Evolutionary conservation across 2,888 invertebrate genomes (phyloP).

Genomic region (Onthophagus sagittarius): DNA sequence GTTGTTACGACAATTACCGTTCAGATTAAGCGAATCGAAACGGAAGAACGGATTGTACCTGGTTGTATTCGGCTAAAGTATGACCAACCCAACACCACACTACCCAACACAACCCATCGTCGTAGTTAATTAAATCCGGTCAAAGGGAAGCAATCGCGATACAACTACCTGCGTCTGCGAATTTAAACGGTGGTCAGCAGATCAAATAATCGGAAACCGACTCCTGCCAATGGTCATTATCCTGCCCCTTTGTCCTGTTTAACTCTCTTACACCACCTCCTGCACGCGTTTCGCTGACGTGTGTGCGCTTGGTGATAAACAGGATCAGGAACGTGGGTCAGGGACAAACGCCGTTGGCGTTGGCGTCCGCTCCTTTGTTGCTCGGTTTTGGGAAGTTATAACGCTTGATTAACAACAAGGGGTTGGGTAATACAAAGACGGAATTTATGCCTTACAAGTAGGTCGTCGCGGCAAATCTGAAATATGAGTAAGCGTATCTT

Average conservation of each 20-base stretch:
- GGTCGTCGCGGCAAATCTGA: background rate
- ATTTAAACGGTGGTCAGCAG: background rate
- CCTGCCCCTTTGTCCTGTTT: background rate
- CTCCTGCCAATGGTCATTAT: background rate
- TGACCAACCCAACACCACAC: too few species aligned
- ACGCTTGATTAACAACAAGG: background rate
- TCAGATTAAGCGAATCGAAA: background rate
- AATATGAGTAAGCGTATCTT: background rate
- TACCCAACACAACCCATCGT: too few species aligned
- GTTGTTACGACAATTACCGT: background rate
- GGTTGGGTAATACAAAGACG: background rate
- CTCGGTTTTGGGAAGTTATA: background rate
- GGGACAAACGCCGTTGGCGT: background rate
- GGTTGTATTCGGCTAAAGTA: background rate
- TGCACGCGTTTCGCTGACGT: background rate
- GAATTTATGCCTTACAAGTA: background rate
- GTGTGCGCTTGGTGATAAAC: background rate
- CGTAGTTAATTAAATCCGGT: background rate
- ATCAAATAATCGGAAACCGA: background rate
- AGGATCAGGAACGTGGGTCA: background rate
- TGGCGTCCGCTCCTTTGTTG: background rate
- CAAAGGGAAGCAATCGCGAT: background rate
- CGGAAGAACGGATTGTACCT: background rate
- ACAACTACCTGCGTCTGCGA: background rate
- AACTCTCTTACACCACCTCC: background rate